Conservation (phyloP, 2,113 vertebrate genomes). For the Chitala chitala region DNA sequence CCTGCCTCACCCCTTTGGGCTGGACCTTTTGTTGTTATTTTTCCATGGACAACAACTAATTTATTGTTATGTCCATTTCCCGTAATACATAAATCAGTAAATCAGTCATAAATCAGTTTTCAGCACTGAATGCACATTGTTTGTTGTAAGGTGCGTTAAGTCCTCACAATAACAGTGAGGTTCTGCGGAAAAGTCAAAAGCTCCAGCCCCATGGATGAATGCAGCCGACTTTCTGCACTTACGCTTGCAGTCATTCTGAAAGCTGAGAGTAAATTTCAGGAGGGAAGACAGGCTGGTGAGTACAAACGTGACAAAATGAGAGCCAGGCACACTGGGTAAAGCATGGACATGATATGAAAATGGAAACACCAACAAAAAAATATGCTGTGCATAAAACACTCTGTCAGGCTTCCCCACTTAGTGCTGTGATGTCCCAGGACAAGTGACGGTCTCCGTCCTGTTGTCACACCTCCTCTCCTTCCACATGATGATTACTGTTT, state of each 20-base stretch:
- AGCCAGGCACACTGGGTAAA: not conserved
- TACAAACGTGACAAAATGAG: constrained; percentile 28
- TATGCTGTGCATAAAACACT: not conserved
- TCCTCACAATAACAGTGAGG: no score
- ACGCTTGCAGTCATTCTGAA: constrained; percentile 38
- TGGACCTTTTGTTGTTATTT: not conserved
- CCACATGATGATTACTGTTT: not conserved
- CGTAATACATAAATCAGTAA: not conserved
- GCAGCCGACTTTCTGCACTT: constrained; percentile 21
- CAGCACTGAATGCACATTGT: not conserved
- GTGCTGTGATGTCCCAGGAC: not conserved
- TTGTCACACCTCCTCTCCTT: not conserved
- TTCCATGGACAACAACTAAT: not conserved
- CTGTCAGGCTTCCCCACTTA: not conserved
- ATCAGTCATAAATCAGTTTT: not conserved
- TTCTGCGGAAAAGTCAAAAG: no score
- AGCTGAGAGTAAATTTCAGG: constrained; percentile 34
- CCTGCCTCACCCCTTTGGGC: not conserved
- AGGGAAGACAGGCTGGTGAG: constrained; percentile 39
- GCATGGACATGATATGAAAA: not conserved
- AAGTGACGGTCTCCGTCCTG: no score
- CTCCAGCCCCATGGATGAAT: constrained; percentile 27
- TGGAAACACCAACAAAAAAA: not conserved
- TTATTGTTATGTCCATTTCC: not conserved
- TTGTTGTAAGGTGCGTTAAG: no score